phyloP scores from a whole-genome alignment of 2,888 invertebrate species.

The Monoplex corrugatus region DNA sequence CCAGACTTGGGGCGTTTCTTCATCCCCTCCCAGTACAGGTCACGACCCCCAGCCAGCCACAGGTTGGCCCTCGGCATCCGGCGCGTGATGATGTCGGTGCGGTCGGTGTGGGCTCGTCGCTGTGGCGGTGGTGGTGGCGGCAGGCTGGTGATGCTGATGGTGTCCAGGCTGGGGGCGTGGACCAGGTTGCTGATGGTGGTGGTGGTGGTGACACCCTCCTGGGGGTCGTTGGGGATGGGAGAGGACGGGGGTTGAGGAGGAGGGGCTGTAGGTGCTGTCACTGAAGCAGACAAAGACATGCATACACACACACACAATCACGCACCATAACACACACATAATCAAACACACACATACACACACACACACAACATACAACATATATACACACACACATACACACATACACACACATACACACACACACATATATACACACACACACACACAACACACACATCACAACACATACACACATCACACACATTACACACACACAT shows the following conservation, averaged over 20 bases:
- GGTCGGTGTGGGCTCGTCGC: neutral
- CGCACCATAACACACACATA: too few relatives aligned
- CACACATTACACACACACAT: too few relatives aligned
- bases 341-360: too few relatives aligned
- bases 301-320: too few relatives aligned
- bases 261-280: neutral
- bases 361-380: too few relatives aligned
- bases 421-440: too few relatives aligned
- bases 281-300: too few relatives aligned
- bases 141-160: conserved; percentile 33
- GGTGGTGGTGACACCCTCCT: neutral
- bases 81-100: neutral
- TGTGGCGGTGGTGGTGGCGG: neutral
- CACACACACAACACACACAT: too few relatives aligned
- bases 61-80: conserved; percentile 59
- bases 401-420: too few relatives aligned
- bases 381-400: too few relatives aligned
- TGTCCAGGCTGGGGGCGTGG: conserved; percentile 21
- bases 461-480: too few relatives aligned
- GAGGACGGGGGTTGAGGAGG: conserved; percentile 70
- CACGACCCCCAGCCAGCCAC: conserved; percentile 78
- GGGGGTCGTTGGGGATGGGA: conserved; percentile 56
- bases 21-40: conserved; percentile 74
- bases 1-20: conserved; percentile 71
- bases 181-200: neutral